Base-by-base conservation (phyloP, 2,113 vertebrate species). In the Oxyura jamaicensis region DNA sequence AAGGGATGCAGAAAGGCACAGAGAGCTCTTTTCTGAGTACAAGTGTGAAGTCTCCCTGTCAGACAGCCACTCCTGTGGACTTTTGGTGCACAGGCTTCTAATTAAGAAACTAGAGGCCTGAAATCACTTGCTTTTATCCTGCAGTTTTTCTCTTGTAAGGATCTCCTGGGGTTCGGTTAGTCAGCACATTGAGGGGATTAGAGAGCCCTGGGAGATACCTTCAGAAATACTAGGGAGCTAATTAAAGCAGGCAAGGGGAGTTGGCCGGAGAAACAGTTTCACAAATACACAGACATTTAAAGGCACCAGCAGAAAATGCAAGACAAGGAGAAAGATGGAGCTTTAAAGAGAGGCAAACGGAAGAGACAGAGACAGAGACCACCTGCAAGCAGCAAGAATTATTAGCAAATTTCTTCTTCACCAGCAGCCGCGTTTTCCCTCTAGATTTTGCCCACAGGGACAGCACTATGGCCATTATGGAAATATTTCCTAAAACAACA, bases 101-200 rank as follows among this genome's bases (percentile, higher is more conserved):
- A 83, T 91, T 93, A 94, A 80, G 53, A 83, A 93, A 86, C 33
- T 67, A 62, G 71, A 86, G 81, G 67, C 22, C 90, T 86, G 79
- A 77, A 90, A 94, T 90, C 6, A 33, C 58, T 80, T 46, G 29
- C 67, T 91, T 94, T 96, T 83, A 90, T 90, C 44, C 86, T 58
- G 67, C 71, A 52, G 48, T 50, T 88, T 95, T 96, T 93, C 83
- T 86, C 79, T 41, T 41, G 58, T 55, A 50, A 62, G 55, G 83
- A 76, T 93, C 75, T 94, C 95, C 83, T 46, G 88, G 55, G 92
- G 79, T 77, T 33, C 0, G 2, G 79, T 83, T 88, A 71, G 72
- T 86, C 83, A 77, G 92, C 83, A 91, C 68, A 52, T 44, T 42
- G 71, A 90, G 71, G 87, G 83, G 86, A 86, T 90, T 71, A 63